Conservation (phyloP, 1,140 invertebrate species). For the Drosophila kohkoa region DNA sequence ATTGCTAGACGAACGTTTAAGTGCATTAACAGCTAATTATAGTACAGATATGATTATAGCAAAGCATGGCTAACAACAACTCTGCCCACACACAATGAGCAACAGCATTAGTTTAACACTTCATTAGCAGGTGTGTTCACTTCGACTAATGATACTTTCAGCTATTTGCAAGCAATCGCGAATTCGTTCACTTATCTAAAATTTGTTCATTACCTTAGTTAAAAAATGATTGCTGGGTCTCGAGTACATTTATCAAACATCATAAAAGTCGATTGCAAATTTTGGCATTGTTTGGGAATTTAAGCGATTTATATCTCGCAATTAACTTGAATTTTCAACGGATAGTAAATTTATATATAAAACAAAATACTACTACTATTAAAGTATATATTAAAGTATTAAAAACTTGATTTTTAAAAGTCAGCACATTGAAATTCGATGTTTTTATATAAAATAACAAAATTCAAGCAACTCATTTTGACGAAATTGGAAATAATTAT, state of each 20-base stretch:
- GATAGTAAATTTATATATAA: no score
- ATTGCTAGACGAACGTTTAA: slow-evolving; percentile 2
- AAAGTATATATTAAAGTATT: no score
- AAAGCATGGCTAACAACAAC: slow-evolving; percentile 12
- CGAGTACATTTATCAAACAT: not conserved
- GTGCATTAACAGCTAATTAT: slow-evolving; percentile 21
- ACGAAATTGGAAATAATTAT: no score
- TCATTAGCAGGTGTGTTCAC: slow-evolving; percentile 11
- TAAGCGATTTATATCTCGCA: no score
- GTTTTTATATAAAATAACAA: no score
- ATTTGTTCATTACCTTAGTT: not conserved
- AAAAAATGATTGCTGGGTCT: not conserved
- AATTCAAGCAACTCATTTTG: no score
- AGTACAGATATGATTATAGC: slow-evolving; percentile 14
- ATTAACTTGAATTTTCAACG: no score
- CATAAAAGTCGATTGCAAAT: no score
- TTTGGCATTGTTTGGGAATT: no score
- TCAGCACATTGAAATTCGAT: no score
- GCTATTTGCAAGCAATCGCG: not conserved
- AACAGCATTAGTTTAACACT: slow-evolving; percentile 8
- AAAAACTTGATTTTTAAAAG: no score
- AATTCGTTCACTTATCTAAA: not conserved
- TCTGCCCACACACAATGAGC: not conserved
- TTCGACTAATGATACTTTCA: slow-evolving; percentile 1
- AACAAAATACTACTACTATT: no score